Percentiles rank a stretch among this genome's conserved stretches.
phyloP scores from a whole-genome alignment of 1,140 invertebrate genomes.

The Trialeurodes vaporariorum region DNA sequence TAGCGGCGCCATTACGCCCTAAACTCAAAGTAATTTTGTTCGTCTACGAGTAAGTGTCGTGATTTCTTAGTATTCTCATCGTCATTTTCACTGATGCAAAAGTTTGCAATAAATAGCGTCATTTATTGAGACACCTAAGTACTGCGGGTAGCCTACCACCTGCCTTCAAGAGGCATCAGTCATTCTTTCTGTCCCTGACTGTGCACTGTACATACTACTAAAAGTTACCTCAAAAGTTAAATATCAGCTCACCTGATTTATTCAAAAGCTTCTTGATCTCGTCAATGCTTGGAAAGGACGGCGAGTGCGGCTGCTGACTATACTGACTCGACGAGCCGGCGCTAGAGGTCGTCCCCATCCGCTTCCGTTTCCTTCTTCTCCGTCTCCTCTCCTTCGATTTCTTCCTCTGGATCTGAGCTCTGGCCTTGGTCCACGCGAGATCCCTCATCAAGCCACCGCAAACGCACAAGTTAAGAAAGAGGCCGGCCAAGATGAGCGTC shows the following conservation, averaged over 20 bases:
- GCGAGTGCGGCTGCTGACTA: conserved; percentile 35
- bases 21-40: too few relatives aligned
- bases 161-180: too few relatives aligned
- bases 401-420: conserved; percentile 48
- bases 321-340: conserved; percentile 28
- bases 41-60: too few relatives aligned
- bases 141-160: too few relatives aligned
- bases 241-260: conserved; percentile 13
- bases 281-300: conserved; percentile 47
- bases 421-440: conserved; percentile 59
- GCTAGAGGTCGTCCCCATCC: conserved; percentile 32
- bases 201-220: too few relatives aligned
- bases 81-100: too few relatives aligned
- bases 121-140: too few relatives aligned
- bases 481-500: conserved; percentile 64
- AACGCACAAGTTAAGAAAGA: conserved; percentile 76
- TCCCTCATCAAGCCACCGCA: conserved; percentile 81
- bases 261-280: conserved; percentile 52
- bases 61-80: too few relatives aligned
- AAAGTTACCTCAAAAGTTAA: too few relatives aligned
- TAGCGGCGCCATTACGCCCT: too few relatives aligned
- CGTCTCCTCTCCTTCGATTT: conserved; percentile 35
- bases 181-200: too few relatives aligned
- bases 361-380: conserved; percentile 37
- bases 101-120: too few relatives aligned